These are phyloP conservation scores for Dendrolimus kikuchii DNA, from an alignment of 1,140 invertebrate genomes.

Conservation along the genomic window DNA sequence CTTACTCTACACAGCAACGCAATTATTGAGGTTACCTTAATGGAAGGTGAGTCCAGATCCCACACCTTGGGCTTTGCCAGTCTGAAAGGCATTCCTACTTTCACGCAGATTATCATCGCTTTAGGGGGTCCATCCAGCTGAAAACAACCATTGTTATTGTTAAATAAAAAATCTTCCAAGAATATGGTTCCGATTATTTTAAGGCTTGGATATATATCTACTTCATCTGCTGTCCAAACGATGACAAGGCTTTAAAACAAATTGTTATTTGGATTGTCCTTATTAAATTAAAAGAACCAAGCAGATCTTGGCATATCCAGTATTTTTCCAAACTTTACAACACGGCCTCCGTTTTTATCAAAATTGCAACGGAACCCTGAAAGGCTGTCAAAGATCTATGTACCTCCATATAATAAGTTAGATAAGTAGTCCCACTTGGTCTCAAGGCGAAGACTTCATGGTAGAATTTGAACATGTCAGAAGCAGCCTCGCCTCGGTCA, in stretches of 20 bases:
- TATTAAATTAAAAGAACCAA: too few species aligned
- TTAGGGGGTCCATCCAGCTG: conserved; percentile 31
- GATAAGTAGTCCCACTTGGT: conserved; percentile 16
- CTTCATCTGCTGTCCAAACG: too few species aligned
- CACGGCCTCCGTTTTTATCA: too few species aligned
- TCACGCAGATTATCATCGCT: conserved; percentile 39
- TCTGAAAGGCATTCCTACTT: conserved; percentile 47
- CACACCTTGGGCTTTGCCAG: conserved; percentile 33
- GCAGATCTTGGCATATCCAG: too few species aligned
- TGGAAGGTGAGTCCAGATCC: conserved; percentile 38
- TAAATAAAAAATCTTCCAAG: too few species aligned
- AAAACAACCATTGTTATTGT: neutral
- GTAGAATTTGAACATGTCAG: conserved; percentile 48
- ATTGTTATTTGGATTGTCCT: too few species aligned
- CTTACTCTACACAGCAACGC: too few species aligned
- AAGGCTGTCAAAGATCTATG: neutral
- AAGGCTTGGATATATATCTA: too few species aligned
- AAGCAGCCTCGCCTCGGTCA: conserved; percentile 36
- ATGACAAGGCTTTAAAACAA: too few species aligned
- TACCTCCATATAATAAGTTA: conserved; percentile 50
- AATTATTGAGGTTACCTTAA: conserved; percentile 24
- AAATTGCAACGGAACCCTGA: too few species aligned
- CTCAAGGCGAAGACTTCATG: conserved; percentile 46
- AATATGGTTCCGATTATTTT: too few species aligned
- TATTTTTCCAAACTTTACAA: too few species aligned